These are phyloP conservation scores for Tanytarsus gracilentus DNA, from an alignment of 2,888 invertebrate species.

Conservation along the genomic window DNA sequence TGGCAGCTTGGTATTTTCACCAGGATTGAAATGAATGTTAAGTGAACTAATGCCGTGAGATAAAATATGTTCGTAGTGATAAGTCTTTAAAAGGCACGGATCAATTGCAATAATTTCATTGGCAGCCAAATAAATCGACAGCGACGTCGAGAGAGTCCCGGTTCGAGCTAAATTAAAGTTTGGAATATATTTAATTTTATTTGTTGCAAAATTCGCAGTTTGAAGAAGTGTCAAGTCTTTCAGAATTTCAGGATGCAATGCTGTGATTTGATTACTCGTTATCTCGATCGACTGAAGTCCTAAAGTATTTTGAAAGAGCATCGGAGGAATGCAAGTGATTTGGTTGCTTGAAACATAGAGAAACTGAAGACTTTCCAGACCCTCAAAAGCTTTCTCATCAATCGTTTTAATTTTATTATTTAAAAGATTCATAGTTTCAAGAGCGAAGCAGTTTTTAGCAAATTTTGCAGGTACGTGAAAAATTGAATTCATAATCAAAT, in stretches of 20 bases:
- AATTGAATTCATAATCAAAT: not conserved
- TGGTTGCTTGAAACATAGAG: not conserved
- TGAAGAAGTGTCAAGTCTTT: not conserved
- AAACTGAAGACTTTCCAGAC: not conserved
- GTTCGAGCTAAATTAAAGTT: not conserved
- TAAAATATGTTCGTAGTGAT: not conserved
- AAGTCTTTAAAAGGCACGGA: not conserved
- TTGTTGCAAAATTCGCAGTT: not conserved
- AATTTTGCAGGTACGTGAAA: not conserved
- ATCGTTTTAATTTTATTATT: not conserved
- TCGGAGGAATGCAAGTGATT: not conserved
- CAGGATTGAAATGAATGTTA: not conserved
- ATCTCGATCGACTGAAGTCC: not conserved
- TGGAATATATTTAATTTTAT: not conserved
- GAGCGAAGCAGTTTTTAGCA: not conserved
- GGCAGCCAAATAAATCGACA: not conserved
- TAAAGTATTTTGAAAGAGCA: not conserved
- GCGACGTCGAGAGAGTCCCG: not conserved
- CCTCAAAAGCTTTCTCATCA: not conserved
- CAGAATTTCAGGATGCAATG: not conserved
- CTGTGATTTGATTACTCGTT: not conserved
- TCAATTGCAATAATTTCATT: not conserved
- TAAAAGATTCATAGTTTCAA: not conserved
- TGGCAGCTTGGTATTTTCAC: too few relatives aligned
- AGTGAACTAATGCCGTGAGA: too few relatives aligned